Evolutionary conservation across 2,113 vertebrate species (phyloP).

Genomic region (Synodontis membranacea): DNA sequence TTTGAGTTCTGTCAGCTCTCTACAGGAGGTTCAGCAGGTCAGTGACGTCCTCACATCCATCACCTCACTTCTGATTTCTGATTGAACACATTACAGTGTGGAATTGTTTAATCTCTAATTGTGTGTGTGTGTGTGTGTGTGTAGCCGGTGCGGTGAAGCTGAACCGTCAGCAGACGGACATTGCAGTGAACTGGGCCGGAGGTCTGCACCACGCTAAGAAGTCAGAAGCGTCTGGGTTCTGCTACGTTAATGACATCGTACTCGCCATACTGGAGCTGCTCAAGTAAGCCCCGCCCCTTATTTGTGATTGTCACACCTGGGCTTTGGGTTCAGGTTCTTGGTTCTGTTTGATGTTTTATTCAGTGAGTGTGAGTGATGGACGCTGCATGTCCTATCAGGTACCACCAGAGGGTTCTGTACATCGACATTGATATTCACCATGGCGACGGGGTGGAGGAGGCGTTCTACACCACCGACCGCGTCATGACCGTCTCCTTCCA

Average conservation of each 20-base stretch:
- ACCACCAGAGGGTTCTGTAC: slow-evolving; percentile 96
- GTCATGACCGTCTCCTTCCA: slow-evolving; percentile 99
- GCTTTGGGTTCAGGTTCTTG: not conserved
- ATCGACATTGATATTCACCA: slow-evolving; percentile 99
- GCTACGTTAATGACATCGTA: slow-evolving; percentile 98
- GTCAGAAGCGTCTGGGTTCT: slow-evolving; percentile 95
- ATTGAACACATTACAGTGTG: not conserved
- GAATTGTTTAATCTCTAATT: not conserved
- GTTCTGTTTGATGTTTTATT: not conserved
- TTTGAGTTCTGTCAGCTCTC: slow-evolving; percentile 99
- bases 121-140: not conserved
- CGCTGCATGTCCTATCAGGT: slow-evolving; percentile 70
- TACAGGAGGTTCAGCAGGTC: slow-evolving; percentile 94
- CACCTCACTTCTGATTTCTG: not conserved
- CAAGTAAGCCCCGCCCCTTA: slow-evolving; percentile 78
- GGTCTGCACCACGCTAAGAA: slow-evolving; percentile 97
- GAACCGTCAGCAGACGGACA: slow-evolving; percentile 98
- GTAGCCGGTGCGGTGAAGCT: slow-evolving; percentile 93
- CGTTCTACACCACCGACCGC: slow-evolving; percentile 96
- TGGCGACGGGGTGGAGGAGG: slow-evolving; percentile 95
- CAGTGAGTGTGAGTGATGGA: not conserved
- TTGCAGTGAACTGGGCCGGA: slow-evolving; percentile 95
- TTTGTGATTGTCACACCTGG: not conserved
- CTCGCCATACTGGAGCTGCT: slow-evolving; percentile 93
- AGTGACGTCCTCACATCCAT: slow-evolving; percentile 57